These are phyloP conservation scores for Tachina grossa DNA, from an alignment of 2,888 invertebrate species.

Conservation along the genomic window DNA sequence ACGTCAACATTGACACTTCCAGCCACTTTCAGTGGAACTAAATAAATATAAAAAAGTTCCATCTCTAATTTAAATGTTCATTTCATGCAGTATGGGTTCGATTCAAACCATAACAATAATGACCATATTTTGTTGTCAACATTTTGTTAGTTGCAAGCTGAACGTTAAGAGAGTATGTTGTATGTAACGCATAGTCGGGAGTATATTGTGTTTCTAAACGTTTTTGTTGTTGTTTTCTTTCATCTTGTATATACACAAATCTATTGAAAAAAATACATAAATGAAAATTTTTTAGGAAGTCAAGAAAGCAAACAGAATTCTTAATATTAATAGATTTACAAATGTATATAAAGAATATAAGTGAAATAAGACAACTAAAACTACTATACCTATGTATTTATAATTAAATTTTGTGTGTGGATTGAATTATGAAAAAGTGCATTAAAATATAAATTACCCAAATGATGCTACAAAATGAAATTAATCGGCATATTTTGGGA, in stretches of 20 bases:
- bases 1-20: too few species aligned
- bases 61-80: background rate
- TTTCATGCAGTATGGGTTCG: constrained; percentile 4
- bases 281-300: constrained; percentile 33
- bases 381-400: too few species aligned
- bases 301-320: constrained; percentile 24
- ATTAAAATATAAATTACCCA: constrained; percentile 33
- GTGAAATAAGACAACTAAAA: background rate
- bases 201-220: background rate
- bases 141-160: constrained; percentile 53
- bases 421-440: constrained; percentile 12
- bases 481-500: background rate
- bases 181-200: background rate
- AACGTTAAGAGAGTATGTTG: constrained; percentile 34
- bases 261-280: constrained; percentile 26
- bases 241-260: constrained; percentile 52
- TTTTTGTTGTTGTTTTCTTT: constrained; percentile 48
- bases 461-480: constrained; percentile 34
- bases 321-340: background rate
- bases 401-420: background rate
- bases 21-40: background rate
- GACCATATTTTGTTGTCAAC: constrained; percentile 23
- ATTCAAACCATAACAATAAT: constrained; percentile 5
- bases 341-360: background rate
- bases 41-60: background rate